Evolutionary conservation across 2,888 invertebrate genomes (phyloP), one percentile per base, ranked within the genome.

Genomic region (Gonocerus acuteangulatus): DNA sequence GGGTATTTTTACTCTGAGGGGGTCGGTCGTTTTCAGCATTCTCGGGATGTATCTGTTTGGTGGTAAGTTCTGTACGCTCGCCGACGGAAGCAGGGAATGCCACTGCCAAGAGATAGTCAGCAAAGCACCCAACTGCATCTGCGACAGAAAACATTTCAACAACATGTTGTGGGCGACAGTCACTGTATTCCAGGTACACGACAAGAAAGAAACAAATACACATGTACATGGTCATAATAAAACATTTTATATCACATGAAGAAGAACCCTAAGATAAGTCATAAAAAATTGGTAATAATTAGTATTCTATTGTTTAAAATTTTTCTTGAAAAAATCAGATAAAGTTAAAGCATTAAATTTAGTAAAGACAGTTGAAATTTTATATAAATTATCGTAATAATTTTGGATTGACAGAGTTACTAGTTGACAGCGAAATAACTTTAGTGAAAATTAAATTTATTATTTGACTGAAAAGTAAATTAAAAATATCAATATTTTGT

Each of bases 41-140:
- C 89, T 95, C 84, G 95, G 95, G 82, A 95, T 95, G 94, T 93
- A 93, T 85, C 89, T 95, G 81, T 95, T 95, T 84, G 95, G 95
- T 81, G 94, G 95, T 88, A 94, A 94, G 88, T 95, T 95, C 91
- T 95, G 95, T 90, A 92, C 91, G 86, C 89, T 86, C 84, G 83
- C 85, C 80, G 90, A 92, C 80, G 87, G 87, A 76, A 84, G 77
- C 70, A 77, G 87, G 76, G 89, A 89, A 80, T 96, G 96, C 81
- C 87, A 87, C 78, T 95, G 95, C 82, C 84, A 85, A 75, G 90
- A 91, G 82, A 89, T 90, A 79, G 82, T 88, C 76, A 86, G 87
- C 76, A 86, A 86, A 77, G 87, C 88, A 79, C 86, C 87, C 76
- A 82, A 85, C 79, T 95, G 95, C 81, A 86, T 89, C 79, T 95